Conservation (phyloP, 2,797 vertebrate species). For the Sebastes flavidus region DNA sequence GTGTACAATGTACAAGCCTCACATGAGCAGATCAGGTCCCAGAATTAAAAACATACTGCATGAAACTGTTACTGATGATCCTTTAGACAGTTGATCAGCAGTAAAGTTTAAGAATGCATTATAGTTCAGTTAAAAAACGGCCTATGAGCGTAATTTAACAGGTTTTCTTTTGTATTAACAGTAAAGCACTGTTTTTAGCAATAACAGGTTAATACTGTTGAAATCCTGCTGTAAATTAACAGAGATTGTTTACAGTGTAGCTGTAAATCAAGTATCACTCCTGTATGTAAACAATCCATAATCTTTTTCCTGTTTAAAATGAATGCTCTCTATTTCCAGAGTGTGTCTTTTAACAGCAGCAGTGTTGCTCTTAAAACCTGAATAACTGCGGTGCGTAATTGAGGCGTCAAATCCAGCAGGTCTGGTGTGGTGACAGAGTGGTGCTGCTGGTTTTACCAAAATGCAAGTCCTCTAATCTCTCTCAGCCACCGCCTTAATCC, state of each 20-base stretch:
- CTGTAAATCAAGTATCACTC: conserved; percentile 16
- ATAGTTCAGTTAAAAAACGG: no score
- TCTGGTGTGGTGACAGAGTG: conserved; percentile 34
- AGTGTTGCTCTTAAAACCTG: conserved; percentile 56
- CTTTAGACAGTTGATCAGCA: no score
- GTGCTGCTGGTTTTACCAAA: conserved; percentile 56
- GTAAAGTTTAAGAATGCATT: no score
- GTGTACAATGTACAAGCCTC: no score
- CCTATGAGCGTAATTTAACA: no score
- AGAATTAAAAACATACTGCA: no score
- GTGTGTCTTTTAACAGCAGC: conserved; percentile 68
- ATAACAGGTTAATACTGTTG: no score
- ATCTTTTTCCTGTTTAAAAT: conserved; percentile 47
- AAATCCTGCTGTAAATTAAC: no score
- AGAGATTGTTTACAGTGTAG: neutral
- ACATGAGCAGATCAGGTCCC: no score
- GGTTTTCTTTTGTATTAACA: no score
- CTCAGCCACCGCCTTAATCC: conserved; percentile 56
- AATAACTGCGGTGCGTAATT: conserved; percentile 36
- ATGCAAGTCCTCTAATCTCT: conserved; percentile 32
- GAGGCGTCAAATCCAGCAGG: conserved; percentile 76
- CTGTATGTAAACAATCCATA: conserved; percentile 52
- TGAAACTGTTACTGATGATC: no score
- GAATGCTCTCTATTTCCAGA: conserved; percentile 33
- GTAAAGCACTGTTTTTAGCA: no score